These are phyloP conservation scores for Heterohyrax brucei DNA, from an alignment of 2,797 vertebrate genomes.

Conservation along the genomic window DNA sequence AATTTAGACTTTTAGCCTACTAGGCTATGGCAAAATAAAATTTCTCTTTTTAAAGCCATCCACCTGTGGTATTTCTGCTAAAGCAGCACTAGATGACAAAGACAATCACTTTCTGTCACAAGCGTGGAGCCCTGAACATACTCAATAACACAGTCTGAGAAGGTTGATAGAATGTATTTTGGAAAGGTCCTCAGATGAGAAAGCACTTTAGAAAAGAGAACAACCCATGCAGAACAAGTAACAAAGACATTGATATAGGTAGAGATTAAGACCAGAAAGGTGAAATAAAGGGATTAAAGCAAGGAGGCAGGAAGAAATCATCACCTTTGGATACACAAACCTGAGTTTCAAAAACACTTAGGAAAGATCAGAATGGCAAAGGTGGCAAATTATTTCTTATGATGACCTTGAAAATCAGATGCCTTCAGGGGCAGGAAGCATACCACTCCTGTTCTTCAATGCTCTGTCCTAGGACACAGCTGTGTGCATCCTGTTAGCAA, in stretches of 20 bases:
- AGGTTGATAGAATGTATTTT: not conserved
- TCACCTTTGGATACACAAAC: not conserved
- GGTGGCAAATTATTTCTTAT: not conserved
- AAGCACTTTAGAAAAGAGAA: not conserved
- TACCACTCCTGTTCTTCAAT: not conserved
- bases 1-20: no score
- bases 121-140: not conserved
- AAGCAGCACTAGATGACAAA: no score
- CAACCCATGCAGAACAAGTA: not conserved
- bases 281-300: not conserved
- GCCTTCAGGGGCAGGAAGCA: not conserved
- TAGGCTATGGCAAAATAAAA: no score
- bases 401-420: not conserved
- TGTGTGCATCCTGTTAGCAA: not conserved
- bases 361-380: not conserved
- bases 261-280: not conserved
- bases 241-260: not conserved
- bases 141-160: not conserved
- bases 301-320: not conserved
- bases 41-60: no score
- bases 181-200: not conserved
- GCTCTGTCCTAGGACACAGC: not conserved
- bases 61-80: no score
- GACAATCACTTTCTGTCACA: not conserved
- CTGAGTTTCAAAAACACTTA: conserved; percentile 25